Evolutionary conservation across 2,888 invertebrate genomes (phyloP).

Genomic region (Biston betularia): DNA sequence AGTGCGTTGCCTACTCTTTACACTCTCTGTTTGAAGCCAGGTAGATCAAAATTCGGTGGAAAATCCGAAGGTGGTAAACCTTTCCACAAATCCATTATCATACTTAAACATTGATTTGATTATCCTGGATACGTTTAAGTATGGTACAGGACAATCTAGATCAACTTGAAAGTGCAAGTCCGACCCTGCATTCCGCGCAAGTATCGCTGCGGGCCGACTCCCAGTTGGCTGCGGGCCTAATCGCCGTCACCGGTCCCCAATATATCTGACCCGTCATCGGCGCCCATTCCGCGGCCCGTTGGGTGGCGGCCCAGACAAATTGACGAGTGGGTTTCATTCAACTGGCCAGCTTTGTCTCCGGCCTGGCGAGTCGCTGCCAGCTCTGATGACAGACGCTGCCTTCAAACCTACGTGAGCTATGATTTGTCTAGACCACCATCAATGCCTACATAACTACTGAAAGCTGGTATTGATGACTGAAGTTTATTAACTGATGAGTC

Average conservation of each 20-base stretch:
- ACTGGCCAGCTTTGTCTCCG: slow-evolving; percentile 35
- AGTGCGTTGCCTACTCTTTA: too few species aligned
- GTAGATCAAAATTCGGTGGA: too few species aligned
- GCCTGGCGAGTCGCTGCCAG: not conserved
- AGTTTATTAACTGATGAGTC: too few species aligned
- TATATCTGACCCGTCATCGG: slow-evolving; percentile 82
- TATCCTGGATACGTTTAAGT: too few species aligned
- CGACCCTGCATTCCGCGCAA: not conserved
- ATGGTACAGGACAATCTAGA: too few species aligned
- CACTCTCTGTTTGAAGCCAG: too few species aligned
- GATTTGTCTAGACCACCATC: slow-evolving; percentile 4
- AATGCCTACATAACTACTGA: not conserved
- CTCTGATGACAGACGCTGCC: slow-evolving; percentile 11
- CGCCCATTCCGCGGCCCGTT: slow-evolving; percentile 80
- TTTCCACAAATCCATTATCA: too few species aligned
- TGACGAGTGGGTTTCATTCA: slow-evolving; percentile 59
- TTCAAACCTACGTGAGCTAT: not conserved
- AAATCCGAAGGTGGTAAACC: too few species aligned
- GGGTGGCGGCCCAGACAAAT: slow-evolving; percentile 82
- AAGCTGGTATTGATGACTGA: too few species aligned
- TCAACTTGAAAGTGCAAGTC: too few species aligned
- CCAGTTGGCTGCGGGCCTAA: slow-evolving; percentile 82
- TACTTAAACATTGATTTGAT: too few species aligned
- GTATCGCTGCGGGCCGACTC: slow-evolving; percentile 12
- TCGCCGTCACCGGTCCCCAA: slow-evolving; percentile 76